These are phyloP conservation scores for Vanacampus margaritifer DNA, from an alignment of 2,113 vertebrate genomes.

Conservation along the genomic window DNA sequence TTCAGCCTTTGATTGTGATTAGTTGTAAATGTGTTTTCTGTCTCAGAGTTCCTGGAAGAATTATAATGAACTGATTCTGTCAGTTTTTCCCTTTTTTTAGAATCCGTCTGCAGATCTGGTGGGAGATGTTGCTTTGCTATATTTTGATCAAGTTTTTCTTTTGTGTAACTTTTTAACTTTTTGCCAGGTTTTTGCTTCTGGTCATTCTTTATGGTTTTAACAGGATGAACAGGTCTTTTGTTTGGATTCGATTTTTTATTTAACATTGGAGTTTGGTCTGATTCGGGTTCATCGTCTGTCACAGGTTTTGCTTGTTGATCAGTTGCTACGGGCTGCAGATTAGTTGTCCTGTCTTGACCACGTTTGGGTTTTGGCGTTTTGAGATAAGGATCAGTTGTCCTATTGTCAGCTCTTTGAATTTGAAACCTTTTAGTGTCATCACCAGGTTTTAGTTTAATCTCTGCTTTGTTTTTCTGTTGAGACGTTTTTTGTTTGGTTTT, in stretches of 20 bases:
- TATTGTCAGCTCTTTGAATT: slow-evolving; percentile 9
- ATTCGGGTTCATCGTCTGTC: background rate
- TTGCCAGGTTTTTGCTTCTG: slow-evolving; percentile 18
- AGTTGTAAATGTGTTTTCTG: background rate
- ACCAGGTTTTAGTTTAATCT: slow-evolving; percentile 25
- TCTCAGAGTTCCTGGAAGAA: background rate
- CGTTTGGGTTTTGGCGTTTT: slow-evolving; percentile 1
- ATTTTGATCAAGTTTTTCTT: slow-evolving; percentile 15
- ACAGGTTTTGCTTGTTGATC: slow-evolving; percentile 11
- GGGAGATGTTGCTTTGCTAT: slow-evolving; percentile 1
- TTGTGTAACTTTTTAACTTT: slow-evolving; percentile 7
- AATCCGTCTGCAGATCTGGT: background rate
- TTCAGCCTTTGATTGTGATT: slow-evolving; percentile 13
- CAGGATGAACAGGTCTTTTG: background rate
- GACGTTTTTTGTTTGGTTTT: slow-evolving; percentile 24
- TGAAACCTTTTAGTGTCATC: slow-evolving; percentile 8
- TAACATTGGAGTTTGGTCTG: background rate
- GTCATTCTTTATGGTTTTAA: slow-evolving; percentile 3
- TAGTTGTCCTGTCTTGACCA: background rate
- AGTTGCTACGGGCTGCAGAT: slow-evolving; percentile 4
- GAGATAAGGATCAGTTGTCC: background rate
- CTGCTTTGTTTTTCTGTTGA: slow-evolving; percentile 19
- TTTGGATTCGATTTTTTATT: slow-evolving; percentile 20
- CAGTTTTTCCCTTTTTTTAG: background rate
- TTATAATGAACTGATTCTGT: background rate